Base-by-base conservation (phyloP, 2,888 invertebrate genomes). In the Heliconius cydno region DNA sequence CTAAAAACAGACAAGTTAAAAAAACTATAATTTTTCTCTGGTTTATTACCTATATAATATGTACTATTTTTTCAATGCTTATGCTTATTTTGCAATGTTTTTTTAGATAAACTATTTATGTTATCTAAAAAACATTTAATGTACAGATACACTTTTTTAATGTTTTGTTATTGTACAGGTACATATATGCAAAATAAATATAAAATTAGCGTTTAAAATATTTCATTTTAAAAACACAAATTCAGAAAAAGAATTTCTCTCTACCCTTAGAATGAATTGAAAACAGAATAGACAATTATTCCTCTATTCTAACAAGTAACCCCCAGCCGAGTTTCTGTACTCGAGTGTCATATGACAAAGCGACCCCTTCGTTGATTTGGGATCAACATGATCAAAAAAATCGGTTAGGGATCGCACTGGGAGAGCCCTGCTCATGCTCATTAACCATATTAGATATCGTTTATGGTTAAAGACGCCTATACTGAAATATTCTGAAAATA, bases 321-420 rank as follows among this genome's bases (percentile, higher is more conserved):
- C 91, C 90, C 87, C 90, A 90, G 91, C 87, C 82, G 88, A 90
- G 90, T 87, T 88, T 88, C 88, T 87, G 87, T 88, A 90, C 90
- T 93, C 94, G 92, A 94, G 94, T 94, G 94, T 94, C 93, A 91
- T 90, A 92, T 93, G 91, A 94, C 92, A 94, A 92, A 91, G 90
- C 91, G 90, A 92, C 93, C 94, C 93, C 91, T 91, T 89, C 86
- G 87, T 87, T 89, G 87, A 88, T 89, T 90, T 88, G 88, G 90
- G 91, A 91, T 91, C 91, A 90, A 90, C 88, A 90, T 88, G 89
- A 91, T 92, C 87, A 91, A 94, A 94, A 93, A 85, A 92, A 91
- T 90, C 88, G 90, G 89, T 87, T 89, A 88, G 91, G 91, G 91
- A 92, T 92, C 91, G 91, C 90, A 89, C 88, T 86, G 88, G 87